Percentiles rank a stretch among this genome's conserved stretches.
Evolutionary conservation across 2,113 vertebrate species (phyloP).

Genomic region (Platycercus adscitus): DNA sequence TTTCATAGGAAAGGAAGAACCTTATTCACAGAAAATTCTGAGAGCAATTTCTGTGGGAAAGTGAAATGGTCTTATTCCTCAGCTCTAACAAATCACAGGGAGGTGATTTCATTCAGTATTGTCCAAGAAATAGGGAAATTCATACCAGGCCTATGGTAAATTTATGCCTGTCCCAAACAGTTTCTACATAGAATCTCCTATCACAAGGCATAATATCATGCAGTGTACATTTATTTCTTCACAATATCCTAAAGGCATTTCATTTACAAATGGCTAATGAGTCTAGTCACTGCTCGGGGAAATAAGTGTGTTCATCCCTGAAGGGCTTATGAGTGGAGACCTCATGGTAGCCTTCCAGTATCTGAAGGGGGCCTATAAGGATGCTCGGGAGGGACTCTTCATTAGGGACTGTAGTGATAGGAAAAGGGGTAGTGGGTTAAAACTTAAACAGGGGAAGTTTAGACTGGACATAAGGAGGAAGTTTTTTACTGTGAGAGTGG

Average conservation of each 20-base stretch:
- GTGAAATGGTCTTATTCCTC: not conserved
- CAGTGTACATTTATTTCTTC: not conserved
- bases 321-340: not conserved
- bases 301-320: not conserved
- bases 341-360: no score
- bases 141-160: not conserved
- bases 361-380: no score
- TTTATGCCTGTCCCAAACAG: not conserved
- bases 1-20: not conserved
- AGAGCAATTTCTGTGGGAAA: not conserved
- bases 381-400: no score
- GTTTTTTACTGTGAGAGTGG: no score
- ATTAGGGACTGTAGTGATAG: no score
- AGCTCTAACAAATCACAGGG: not conserved
- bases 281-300: not conserved
- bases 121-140: not conserved
- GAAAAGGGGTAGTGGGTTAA: no score
- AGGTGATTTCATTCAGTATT: not conserved
- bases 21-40: not conserved
- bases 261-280: not conserved
- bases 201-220: not conserved
- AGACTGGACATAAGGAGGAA: no score
- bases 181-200: not conserved
- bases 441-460: no score
- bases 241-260: not conserved